A percentile compares a stretch with the other conserved stretches of the same genome.
phyloP scores from a whole-genome alignment of 2,113 vertebrate species.

The Gnathonemus longibarbis region DNA sequence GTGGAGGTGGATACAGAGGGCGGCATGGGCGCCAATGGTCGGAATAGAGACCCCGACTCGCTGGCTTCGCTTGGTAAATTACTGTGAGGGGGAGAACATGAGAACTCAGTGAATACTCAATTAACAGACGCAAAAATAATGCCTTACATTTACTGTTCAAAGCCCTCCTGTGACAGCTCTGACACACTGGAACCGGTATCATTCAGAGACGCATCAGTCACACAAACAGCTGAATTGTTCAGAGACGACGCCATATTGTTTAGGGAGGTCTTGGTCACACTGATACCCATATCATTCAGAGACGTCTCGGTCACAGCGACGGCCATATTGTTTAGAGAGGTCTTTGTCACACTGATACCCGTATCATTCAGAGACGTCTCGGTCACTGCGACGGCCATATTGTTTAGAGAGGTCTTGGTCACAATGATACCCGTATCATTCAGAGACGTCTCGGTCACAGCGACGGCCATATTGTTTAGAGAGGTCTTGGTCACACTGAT shows the following conservation, averaged over 20 bases:
- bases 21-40: slow-evolving; percentile 58
- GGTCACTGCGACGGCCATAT: no score
- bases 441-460: rapidly evolving
- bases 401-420: background rate
- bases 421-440: background rate
- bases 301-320: no score
- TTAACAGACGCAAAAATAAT: background rate
- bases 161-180: background rate
- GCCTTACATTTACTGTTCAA: background rate
- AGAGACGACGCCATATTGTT: background rate
- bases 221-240: background rate
- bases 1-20: slow-evolving; percentile 55
- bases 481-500: no score
- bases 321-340: no score
- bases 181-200: background rate
- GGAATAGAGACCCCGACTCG: slow-evolving; percentile 39
- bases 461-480: background rate
- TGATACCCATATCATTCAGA: background rate
- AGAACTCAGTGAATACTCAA: background rate
- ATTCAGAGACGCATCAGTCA: background rate
- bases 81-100: background rate
- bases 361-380: background rate
- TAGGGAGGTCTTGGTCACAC: background rate
- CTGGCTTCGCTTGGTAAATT: slow-evolving; percentile 30
- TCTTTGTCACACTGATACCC: background rate